phyloP scores from a whole-genome alignment of 2,113 vertebrate genomes.

The Clarias gariepinus region DNA sequence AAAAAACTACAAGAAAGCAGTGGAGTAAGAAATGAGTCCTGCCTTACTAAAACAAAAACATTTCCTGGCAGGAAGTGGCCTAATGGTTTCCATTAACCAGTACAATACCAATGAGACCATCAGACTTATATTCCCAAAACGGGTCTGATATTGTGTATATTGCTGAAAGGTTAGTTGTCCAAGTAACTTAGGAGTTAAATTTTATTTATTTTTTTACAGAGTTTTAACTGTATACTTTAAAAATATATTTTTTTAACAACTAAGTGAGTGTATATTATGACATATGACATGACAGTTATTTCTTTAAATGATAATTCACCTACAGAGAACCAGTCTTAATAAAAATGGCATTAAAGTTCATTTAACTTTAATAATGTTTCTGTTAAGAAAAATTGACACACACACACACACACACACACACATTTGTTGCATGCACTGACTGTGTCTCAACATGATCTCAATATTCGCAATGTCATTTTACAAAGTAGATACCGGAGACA shows the following conservation, averaged over 20 bases:
- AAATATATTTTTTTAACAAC: background rate
- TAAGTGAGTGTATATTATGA: background rate
- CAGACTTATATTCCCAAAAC: background rate
- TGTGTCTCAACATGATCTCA: background rate
- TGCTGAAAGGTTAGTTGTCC: background rate
- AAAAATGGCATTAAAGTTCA: background rate
- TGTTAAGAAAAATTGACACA: no score
- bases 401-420: no score
- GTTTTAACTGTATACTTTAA: background rate
- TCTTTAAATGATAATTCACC: no score
- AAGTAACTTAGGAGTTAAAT: background rate
- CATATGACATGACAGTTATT: no score
- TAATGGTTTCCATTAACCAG: background rate
- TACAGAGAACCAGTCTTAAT: no score
- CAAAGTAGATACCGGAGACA: background rate
- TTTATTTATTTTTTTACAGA: background rate
- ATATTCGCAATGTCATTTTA: background rate
- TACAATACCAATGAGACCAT: background rate
- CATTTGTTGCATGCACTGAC: background rate
- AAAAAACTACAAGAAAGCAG: background rate
- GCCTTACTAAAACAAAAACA: background rate
- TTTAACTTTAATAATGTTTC: no score
- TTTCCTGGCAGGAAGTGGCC: background rate
- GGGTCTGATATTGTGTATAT: background rate
- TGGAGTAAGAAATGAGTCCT: background rate